These are phyloP conservation scores for Siderastrea radians DNA, from an alignment of 92 coral and sea anemone species.

Conservation along the genomic window DNA sequence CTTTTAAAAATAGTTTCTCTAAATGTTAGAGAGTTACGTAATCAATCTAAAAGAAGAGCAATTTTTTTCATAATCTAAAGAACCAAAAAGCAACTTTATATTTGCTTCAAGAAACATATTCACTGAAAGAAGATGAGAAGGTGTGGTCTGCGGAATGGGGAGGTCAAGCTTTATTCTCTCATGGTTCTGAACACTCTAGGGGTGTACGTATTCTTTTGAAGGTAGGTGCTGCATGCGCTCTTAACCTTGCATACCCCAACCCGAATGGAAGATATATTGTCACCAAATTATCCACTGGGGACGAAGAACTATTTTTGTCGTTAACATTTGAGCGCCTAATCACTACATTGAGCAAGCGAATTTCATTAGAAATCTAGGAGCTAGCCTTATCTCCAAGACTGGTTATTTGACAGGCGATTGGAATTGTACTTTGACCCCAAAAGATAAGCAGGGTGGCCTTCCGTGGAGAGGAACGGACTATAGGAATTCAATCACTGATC, in stretches of 20 bases:
- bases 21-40: too few species aligned
- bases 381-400: not conserved
- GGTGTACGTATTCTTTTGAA: too few species aligned
- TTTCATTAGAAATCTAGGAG: not conserved
- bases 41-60: too few species aligned
- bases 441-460: constrained; percentile 2
- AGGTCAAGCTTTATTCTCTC: too few species aligned
- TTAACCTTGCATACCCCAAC: not conserved
- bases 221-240: too few species aligned
- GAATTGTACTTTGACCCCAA: not conserved
- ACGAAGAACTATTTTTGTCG: not conserved
- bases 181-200: too few species aligned
- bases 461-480: constrained; percentile 5
- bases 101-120: too few species aligned
- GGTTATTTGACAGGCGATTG: constrained; percentile 10
- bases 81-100: too few species aligned
- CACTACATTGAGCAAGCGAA: not conserved
- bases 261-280: not conserved
- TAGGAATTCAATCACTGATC: not conserved
- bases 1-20: too few species aligned
- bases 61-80: too few species aligned
- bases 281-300: not conserved
- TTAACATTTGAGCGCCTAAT: not conserved
- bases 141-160: too few species aligned
- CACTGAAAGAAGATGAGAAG: too few species aligned